phyloP scores from a whole-genome alignment of 2,888 invertebrate species.

The Mamestra brassicae region DNA sequence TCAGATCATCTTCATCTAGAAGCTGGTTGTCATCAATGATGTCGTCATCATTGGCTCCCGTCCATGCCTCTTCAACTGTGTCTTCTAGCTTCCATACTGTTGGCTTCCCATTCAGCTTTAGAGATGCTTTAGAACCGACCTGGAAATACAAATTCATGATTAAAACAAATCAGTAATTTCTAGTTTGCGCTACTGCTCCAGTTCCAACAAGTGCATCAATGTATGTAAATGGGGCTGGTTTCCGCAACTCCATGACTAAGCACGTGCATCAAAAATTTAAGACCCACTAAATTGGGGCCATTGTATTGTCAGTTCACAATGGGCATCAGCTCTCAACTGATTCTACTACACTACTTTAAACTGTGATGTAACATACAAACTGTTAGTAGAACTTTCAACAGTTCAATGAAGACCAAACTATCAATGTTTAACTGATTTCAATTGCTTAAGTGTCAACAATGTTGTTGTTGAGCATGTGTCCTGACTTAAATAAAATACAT shows the following conservation, averaged over 20 bases:
- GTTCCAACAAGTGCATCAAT: not conserved
- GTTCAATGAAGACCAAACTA: no score
- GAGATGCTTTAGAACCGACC: slow-evolving; percentile 87
- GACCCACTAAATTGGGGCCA: not conserved
- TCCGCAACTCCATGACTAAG: no score
- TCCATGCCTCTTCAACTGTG: slow-evolving; percentile 91
- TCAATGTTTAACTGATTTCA: no score
- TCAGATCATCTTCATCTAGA: slow-evolving; percentile 96
- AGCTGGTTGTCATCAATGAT: slow-evolving; percentile 97
- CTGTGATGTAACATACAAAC: not conserved
- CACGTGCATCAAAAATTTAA: not conserved
- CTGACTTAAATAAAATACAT: not conserved
- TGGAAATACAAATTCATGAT: slow-evolving; percentile 48
- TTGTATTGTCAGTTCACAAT: not conserved
- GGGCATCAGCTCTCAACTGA: not conserved
- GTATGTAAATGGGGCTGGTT: no score
- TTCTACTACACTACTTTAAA: not conserved
- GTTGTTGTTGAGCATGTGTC: not conserved
- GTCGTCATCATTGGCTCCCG: slow-evolving; percentile 92
- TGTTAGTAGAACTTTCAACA: no score
- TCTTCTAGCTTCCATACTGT: slow-evolving; percentile 94
- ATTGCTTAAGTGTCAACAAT: no score
- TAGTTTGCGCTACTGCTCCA: not conserved
- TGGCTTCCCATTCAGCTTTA: slow-evolving; percentile 80
- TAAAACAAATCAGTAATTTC: not conserved